A percentile compares a stretch with the other conserved stretches of the same genome.
Evolutionary conservation across 37 sponge, comb jelly and placozoan species (phyloP).

Genomic region (Geodia barretti): DNA sequence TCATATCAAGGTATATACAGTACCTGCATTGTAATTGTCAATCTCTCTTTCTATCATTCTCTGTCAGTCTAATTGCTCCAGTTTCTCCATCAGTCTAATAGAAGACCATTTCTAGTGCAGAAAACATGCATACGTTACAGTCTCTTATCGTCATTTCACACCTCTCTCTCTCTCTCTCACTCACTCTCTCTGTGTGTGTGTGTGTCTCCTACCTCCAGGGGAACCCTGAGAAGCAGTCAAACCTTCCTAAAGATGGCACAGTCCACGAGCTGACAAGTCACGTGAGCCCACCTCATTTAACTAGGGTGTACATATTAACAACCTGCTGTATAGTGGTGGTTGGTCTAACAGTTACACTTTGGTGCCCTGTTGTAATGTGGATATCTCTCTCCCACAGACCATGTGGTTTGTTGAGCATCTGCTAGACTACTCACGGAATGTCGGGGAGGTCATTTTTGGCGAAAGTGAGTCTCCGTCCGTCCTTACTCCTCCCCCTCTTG

Average conservation of each 20-base stretch:
- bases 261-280: conserved; percentile 95
- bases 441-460: conserved; percentile 60
- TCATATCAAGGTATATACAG: conserved; percentile 29
- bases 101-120: too few species aligned
- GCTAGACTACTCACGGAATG: conserved; percentile 58
- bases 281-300: conserved; percentile 64
- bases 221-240: conserved; percentile 85
- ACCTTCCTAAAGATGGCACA: conserved; percentile 92
- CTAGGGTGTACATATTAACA: too few species aligned
- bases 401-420: conserved; percentile 85
- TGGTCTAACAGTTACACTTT: too few species aligned
- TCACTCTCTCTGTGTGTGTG: conserved; percentile 3
- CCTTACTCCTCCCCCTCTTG: not conserved
- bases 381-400: conserved; percentile 42
- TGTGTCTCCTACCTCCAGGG: conserved; percentile 24
- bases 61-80: not conserved
- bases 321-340: not conserved
- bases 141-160: not conserved
- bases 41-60: not conserved
- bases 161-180: not conserved
- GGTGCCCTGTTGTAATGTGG: too few species aligned
- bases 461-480: conserved; percentile 13
- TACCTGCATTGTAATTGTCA: not conserved
- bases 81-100: conserved; percentile 23
- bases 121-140: too few species aligned